Conservation (phyloP, 2,888 invertebrate genomes). For the Panopea generosa region DNA sequence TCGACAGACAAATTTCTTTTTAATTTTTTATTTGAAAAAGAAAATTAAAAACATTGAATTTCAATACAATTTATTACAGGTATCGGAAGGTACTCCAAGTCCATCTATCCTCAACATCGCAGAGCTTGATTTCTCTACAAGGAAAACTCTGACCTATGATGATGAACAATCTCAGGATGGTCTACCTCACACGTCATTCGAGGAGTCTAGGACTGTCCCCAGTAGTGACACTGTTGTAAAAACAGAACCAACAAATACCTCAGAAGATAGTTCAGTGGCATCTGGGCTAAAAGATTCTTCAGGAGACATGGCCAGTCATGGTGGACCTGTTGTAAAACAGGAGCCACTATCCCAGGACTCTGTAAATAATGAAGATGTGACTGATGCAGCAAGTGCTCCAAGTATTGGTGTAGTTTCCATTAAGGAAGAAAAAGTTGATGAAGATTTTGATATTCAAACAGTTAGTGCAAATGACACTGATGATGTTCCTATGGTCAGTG, state of each 20-base stretch:
- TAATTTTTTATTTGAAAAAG: too few relatives aligned
- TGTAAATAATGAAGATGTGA: neutral
- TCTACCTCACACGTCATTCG: constrained; percentile 35
- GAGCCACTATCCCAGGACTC: neutral
- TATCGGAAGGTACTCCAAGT: constrained; percentile 63
- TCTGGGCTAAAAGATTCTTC: neutral
- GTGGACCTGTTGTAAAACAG: neutral
- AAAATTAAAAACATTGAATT: too few relatives aligned
- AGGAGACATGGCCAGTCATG: neutral
- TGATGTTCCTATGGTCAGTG: constrained; percentile 3
- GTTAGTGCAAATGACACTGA: neutral
- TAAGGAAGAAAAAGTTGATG: neutral
- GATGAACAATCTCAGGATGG: constrained; percentile 54
- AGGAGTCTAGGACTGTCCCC: constrained; percentile 31
- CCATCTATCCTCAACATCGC: constrained; percentile 40
- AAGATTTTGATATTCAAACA: constrained; percentile 5
- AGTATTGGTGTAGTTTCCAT: neutral
- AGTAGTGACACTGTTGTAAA: neutral
- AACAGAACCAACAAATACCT: constrained; percentile 19
- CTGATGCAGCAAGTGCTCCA: neutral
- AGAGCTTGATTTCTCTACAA: constrained; percentile 41
- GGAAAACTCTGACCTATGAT: constrained; percentile 52
- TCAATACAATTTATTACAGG: constrained; percentile 36
- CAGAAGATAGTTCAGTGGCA: constrained; percentile 24
- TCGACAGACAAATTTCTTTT: too few relatives aligned